These are phyloP conservation scores for Athalia circularis DNA, from an alignment of 2,888 invertebrate species.

Conservation along the genomic window DNA sequence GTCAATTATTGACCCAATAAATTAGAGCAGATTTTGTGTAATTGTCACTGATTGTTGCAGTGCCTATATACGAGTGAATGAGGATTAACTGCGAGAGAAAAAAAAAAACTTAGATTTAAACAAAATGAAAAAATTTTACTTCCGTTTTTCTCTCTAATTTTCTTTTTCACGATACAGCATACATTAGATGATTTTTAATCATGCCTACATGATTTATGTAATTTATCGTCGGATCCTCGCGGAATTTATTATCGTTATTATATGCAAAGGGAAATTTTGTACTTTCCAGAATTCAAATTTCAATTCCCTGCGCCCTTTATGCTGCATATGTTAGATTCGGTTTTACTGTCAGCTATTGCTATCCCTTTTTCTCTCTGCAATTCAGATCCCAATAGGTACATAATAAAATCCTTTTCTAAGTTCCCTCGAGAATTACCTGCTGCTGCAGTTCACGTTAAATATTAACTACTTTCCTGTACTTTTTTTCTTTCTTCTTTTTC, in stretches of 20 bases:
- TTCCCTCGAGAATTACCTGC: background rate
- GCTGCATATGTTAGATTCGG: too few relatives aligned
- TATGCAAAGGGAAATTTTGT: too few relatives aligned
- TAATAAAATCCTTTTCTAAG: background rate
- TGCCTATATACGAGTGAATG: background rate
- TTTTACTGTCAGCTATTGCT: too few relatives aligned
- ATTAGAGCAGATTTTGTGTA: background rate
- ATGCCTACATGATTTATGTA: too few relatives aligned
- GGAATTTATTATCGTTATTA: too few relatives aligned
- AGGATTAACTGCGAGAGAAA: background rate
- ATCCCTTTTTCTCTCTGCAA: background rate
- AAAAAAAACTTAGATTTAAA: background rate
- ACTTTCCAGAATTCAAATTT: too few relatives aligned
- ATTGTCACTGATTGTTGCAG: background rate
- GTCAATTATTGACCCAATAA: background rate
- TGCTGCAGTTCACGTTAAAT: conserved; percentile 12
- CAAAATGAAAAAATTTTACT: background rate
- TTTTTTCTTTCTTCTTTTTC: conserved; percentile 14
- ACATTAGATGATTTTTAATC: too few relatives aligned
- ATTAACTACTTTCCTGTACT: background rate
- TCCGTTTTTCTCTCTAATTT: background rate
- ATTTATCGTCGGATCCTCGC: too few relatives aligned
- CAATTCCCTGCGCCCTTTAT: too few relatives aligned
- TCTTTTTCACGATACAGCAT: background rate
- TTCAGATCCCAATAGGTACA: background rate